Evolutionary conservation across 2,113 vertebrate species (phyloP), one percentile per base, ranked within the genome.

Genomic region (Austrofundulus limnaeus): DNA sequence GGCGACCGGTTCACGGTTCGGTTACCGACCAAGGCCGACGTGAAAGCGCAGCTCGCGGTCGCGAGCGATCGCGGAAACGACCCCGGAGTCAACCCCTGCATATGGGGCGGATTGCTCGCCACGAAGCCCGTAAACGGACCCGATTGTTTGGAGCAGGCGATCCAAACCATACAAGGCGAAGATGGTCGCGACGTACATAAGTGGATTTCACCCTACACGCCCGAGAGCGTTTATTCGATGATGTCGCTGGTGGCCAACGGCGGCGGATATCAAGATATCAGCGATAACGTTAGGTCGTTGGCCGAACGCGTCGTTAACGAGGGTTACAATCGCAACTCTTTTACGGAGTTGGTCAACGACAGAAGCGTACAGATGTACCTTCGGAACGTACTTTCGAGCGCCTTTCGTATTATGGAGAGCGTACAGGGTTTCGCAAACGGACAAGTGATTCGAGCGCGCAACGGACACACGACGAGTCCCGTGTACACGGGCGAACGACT

Each of bases 261-360:
- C 0, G 57, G 5, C 0, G 39, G 28, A 2, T 39, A 61, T 45
- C 37, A 60, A 17, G 4, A 12, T 6, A 17, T 66, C 0, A 0
- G 0, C 0, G 11, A 31, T 12, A 5, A 0, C 3, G 5, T 0
- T 0, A 57, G 57, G 0, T 48, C 47, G 0, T 1, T 0, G 2
- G 23, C 48, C 2, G 20, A 46, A 2, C 52, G 61, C 28, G 16
- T 46, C 0, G 37, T 20, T 2, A 54, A 23, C 11, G 19, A 60
- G n/a, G 5, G 5, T 0, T 8, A 1, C 0, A 2, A 8, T 11
- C 2, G 51, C 2, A 5, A 10, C 10, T 1, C 25, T 3, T 1
- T 69, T 0, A 12, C n/a, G n/a, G n/a, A n/a, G n/a, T n/a, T n/a
- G n/a, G n/a, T 41, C 2, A 17, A 38, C 4, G 31, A 61, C 2